Conservation (phyloP, 2,888 invertebrate genomes). For the Heteromurus nitidus region DNA sequence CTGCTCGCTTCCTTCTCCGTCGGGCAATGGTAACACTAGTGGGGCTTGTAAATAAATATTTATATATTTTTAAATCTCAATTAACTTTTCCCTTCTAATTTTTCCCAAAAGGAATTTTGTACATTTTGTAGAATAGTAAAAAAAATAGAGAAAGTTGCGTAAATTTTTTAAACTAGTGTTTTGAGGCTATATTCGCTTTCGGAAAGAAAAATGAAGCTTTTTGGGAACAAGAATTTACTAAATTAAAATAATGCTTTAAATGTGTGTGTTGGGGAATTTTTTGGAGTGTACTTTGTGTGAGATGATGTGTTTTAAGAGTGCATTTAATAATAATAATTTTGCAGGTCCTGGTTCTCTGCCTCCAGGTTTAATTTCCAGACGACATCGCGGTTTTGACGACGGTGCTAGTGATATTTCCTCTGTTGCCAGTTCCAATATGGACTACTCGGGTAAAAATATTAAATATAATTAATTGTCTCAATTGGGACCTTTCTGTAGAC, state of each 20-base stretch:
- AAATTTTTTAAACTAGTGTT: no score
- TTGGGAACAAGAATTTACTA: no score
- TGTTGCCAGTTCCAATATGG: conserved; percentile 86
- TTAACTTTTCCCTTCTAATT: no score
- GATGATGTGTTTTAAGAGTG: no score
- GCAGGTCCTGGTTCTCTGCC: conserved; percentile 85
- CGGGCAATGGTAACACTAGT: conserved; percentile 71
- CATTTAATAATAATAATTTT: conserved; percentile 16
- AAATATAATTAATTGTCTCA: background rate
- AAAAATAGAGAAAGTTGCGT: no score
- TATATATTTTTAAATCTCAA: no score
- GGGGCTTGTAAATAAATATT: conserved; percentile 66
- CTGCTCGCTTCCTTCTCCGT: conserved; percentile 72
- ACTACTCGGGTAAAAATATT: conserved; percentile 74
- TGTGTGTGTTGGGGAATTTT: no score
- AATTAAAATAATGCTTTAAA: background rate
- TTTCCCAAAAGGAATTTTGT: no score
- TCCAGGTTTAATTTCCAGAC: conserved; percentile 85
- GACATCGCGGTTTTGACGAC: conserved; percentile 82
- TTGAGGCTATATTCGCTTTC: no score
- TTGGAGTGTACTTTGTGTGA: no score
- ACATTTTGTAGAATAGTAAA: no score
- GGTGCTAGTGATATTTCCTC: conserved; percentile 90
- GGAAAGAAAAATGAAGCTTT: no score
- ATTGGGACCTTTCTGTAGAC: background rate